Conservation (phyloP, 2,797 vertebrate genomes). For the Phoxinus dragarum region DNA sequence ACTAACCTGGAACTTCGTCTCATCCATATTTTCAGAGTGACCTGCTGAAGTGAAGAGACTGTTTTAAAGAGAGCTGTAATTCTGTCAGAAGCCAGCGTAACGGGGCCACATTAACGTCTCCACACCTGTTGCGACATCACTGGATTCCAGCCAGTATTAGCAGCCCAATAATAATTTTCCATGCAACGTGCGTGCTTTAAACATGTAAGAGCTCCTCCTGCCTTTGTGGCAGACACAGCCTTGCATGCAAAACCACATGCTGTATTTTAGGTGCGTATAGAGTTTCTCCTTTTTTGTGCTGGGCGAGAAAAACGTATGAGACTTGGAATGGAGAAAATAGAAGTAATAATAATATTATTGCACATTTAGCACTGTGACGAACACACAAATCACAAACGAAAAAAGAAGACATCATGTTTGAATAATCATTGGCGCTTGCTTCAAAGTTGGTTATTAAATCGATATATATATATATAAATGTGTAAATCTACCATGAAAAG, state of each 20-base stretch:
- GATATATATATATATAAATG: conserved; percentile 25
- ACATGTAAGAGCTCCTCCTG: conserved; percentile 14
- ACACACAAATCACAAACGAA: conserved; percentile 28
- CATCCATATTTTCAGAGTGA: background rate
- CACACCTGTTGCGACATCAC: conserved; percentile 63
- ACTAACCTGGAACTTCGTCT: background rate
- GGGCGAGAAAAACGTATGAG: background rate
- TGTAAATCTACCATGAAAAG: conserved; percentile 47
- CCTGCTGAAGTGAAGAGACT: background rate
- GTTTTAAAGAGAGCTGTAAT: conserved; percentile 54
- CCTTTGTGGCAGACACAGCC: conserved; percentile 12
- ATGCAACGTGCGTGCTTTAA: conserved; percentile 56
- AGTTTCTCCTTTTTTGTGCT: conserved; percentile 25
- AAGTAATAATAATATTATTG: conserved; percentile 16
- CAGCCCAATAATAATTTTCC: conserved; percentile 71
- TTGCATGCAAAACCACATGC: conserved; percentile 29
- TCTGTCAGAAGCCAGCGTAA: conserved; percentile 34
- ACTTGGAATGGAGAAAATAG: background rate
- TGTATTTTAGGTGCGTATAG: conserved; percentile 8
- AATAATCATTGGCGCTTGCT: conserved; percentile 41
- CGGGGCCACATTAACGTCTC: background rate
- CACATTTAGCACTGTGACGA: conserved; percentile 68
- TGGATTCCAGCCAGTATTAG: conserved; percentile 70
- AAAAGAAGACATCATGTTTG: conserved; percentile 33
- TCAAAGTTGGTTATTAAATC: conserved; percentile 41